Percentiles rank a stretch among this genome's conserved stretches.
These are phyloP conservation scores for Elaphurus davidianus DNA, from an alignment of 2,113 vertebrate species.

Conservation along the genomic window DNA sequence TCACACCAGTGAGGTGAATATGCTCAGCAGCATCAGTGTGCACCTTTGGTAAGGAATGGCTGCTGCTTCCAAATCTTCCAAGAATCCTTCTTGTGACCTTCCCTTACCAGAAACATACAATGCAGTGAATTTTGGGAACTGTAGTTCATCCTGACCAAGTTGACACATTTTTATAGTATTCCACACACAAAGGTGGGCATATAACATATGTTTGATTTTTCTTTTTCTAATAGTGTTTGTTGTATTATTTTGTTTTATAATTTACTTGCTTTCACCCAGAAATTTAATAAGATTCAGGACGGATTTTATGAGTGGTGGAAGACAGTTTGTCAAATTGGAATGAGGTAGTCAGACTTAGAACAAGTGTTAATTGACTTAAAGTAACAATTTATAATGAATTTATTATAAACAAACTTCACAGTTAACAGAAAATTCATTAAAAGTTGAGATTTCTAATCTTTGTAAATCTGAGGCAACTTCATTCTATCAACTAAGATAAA, in stretches of 20 bases:
- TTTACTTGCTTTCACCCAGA: background rate
- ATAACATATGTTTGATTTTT: background rate
- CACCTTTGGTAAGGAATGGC: background rate
- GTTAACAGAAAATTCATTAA: background rate
- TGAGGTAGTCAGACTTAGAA: background rate
- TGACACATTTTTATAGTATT: background rate
- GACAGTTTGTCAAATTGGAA: background rate
- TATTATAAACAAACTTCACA: background rate
- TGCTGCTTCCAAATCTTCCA: background rate
- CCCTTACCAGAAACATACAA: background rate
- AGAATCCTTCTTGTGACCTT: background rate
- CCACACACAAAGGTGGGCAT: background rate
- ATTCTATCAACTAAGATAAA: background rate
- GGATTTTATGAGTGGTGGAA: background rate
- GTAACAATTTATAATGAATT: background rate
- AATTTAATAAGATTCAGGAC: background rate
- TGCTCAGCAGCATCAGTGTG: background rate
- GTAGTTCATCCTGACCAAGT: background rate
- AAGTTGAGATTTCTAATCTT: background rate
- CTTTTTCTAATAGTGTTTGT: background rate
- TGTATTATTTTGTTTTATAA: background rate
- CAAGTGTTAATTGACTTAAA: background rate
- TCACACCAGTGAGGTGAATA: background rate
- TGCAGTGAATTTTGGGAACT: background rate
- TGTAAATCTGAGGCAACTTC: background rate